Evolutionary conservation across 2,888 invertebrate genomes (phyloP), one percentile per base, ranked within the genome.

Genomic region (Ischnura elegans): DNA sequence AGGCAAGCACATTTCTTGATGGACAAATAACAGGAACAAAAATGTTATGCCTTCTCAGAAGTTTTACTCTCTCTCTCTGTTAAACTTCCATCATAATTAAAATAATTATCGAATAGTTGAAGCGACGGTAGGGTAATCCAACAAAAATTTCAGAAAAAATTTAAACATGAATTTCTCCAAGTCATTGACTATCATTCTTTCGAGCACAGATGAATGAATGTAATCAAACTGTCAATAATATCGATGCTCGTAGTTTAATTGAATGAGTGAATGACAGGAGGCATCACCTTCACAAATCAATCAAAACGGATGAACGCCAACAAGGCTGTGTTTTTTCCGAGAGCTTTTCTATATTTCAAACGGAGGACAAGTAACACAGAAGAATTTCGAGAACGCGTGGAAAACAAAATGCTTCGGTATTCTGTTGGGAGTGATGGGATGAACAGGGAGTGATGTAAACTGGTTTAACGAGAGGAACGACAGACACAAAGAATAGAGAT

Each of bases 261-360:
- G 13, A 76, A 76, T 8, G 76, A 36, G 76, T 16, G 36, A 13
- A 36, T 76, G 76, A 76, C 76, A 76, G 2, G 36, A 76, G 29
- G 25, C 76, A 76, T 76, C 76, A 36, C 76, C 76, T 36, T 76
- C 8, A 76, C 29, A 76, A 76, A 76, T 76, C 76, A 76, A 36
- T 76, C 76, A 36, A 76, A 36, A 36, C 6, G n/a, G 76, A 76
- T 10, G 13, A n/a, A n/a, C n/a, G n/a, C n/a, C n/a, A n/a, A n/a
- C n/a, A n/a, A n/a, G n/a, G n/a, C n/a, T 29, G 16, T 3, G 36
- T 76, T 36, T 76, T 76, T 76, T 36, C 29, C 5, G 76, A 76
- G 76, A 10, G 36, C 29, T 76, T 16, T 6, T 6, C 25, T 76
- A 25, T 36, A 16, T 36, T 76, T 29, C 13, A 76, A 13, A 36